A percentile compares a stretch with the other conserved stretches of the same genome.
Conservation (phyloP, 2,113 vertebrate genomes). For the Labeo rohita region DNA sequence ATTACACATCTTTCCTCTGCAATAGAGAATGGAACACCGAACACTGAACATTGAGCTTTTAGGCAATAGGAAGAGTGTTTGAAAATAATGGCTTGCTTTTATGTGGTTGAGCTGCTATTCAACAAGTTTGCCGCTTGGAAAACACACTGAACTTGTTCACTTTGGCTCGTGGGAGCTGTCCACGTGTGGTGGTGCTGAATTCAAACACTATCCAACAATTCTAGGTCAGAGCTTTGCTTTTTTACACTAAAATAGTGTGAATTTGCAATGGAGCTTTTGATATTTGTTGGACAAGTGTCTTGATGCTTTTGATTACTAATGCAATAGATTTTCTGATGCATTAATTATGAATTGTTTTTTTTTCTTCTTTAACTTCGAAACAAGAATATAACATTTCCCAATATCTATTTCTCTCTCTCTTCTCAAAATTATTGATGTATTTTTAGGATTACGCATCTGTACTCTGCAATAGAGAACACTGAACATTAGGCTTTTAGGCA, state of each 20-base stretch:
- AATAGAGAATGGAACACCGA: background rate
- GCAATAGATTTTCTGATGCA: no score
- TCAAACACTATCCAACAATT: background rate
- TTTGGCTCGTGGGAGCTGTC: slow-evolving; percentile 6
- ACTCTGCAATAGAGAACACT: background rate
- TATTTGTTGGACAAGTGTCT: no score
- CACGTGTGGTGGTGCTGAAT: background rate
- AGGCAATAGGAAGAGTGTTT: background rate
- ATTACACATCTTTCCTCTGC: background rate
- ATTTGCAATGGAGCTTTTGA: background rate
- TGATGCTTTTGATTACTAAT: no score
- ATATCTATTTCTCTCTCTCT: no score
- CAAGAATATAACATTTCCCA: no score
- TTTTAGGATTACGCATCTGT: no score
- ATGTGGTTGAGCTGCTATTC: background rate
- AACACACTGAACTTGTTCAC: background rate
- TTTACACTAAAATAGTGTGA: background rate
- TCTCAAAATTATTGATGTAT: no score
- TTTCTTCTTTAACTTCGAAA: no score
- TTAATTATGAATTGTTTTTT: no score
- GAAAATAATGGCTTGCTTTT: background rate
- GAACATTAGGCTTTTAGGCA: background rate
- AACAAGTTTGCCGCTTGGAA: background rate
- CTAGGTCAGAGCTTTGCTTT: background rate
- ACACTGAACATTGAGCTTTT: background rate